Evolutionary conservation across 2,888 invertebrate genomes (phyloP), one percentile per base, ranked within the genome.

Genomic region (Tricholauxania praeusta): DNA sequence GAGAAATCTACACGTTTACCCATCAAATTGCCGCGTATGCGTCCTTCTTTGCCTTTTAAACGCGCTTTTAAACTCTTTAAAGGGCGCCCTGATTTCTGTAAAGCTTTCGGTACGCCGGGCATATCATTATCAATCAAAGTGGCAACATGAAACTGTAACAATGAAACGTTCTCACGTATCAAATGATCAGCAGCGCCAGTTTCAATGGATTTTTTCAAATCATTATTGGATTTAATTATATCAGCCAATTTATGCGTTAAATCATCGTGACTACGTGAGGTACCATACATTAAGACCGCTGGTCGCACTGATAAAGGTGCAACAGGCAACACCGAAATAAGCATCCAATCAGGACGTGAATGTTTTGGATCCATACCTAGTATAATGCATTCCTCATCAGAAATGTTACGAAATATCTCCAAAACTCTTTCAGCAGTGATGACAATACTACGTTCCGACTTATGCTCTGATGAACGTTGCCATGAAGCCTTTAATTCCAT

Each of bases 301-400:
- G 98, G 98, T 78, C 98, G 90, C 0, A 98, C 98, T 10, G 94
- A 91, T 17, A 98, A 88, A 8, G 98, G 98, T 7, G 98, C 97
- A 0, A 99, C 98, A 1, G 98, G 98, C 73, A 98, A 86, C 15
- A 97, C 97, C 8, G 97, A 97, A 7, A 77, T 73, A 6, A 80
- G 93, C 98, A 99, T 97, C 98, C 98, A 99, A 88, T 98, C 98
- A 7, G 98, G 98, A 72, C 98, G 90, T 0, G 97, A 95, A 87
- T 93, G 95, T 86, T 95, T 95, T 0, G 97, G 96, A 86, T 98
- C 96, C 96, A 98, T 96, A 51, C 92, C 93, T 80, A 97, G 89
- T 78, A 96, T 93, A 75, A 93, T 91, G 77, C 96, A 96, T 85
- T 98, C 98, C 85, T 97, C 97, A 88, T 98, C 97, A 81, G 93